A percentile compares a stretch with the other conserved stretches of the same genome.
These are phyloP conservation scores for Parasteatoda tepidariorum DNA, from an alignment of 1,140 invertebrate species.

Conservation along the genomic window DNA sequence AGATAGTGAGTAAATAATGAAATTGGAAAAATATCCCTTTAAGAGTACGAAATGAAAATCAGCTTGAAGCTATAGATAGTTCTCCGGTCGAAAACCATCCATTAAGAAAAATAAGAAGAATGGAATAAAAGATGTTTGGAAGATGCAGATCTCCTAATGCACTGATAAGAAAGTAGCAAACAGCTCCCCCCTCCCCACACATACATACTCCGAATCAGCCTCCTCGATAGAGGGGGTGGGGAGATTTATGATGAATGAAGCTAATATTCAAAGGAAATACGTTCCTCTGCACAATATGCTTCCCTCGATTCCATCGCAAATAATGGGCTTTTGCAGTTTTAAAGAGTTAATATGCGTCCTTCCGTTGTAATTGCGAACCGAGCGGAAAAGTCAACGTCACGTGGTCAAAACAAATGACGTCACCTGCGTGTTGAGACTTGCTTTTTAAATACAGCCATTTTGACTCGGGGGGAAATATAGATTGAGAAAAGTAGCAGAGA, in stretches of 20 bases:
- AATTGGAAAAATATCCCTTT: neutral
- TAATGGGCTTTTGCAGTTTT: slow-evolving; percentile 46
- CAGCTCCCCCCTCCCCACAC: neutral
- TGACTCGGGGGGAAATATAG: too few relatives aligned
- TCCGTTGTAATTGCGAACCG: slow-evolving; percentile 25
- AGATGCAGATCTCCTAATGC: slow-evolving; percentile 30
- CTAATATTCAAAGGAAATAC: slow-evolving; percentile 42
- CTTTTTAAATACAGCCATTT: too few relatives aligned
- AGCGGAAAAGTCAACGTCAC: slow-evolving; percentile 24
- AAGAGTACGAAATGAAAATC: neutral
- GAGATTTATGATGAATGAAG: slow-evolving; percentile 24
- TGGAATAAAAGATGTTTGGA: too few relatives aligned
- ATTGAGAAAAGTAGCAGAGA: too few relatives aligned
- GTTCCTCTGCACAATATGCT: slow-evolving; percentile 15
- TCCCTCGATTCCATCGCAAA: slow-evolving; percentile 19
- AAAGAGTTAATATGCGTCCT: slow-evolving; percentile 42
- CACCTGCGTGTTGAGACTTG: too few relatives aligned
- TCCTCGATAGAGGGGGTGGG: neutral
- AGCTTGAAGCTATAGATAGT: neutral
- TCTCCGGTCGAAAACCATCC: slow-evolving; percentile 4
- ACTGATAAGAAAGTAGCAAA: slow-evolving; percentile 8
- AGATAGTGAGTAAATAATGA: slow-evolving; percentile 20
- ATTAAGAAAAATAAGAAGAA: slow-evolving; percentile 29
- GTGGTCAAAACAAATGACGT: slow-evolving; percentile 19
- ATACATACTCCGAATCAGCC: too few relatives aligned